phyloP scores from a whole-genome alignment of 2,113 vertebrate genomes.

The Psittacara wagleri region DNA sequence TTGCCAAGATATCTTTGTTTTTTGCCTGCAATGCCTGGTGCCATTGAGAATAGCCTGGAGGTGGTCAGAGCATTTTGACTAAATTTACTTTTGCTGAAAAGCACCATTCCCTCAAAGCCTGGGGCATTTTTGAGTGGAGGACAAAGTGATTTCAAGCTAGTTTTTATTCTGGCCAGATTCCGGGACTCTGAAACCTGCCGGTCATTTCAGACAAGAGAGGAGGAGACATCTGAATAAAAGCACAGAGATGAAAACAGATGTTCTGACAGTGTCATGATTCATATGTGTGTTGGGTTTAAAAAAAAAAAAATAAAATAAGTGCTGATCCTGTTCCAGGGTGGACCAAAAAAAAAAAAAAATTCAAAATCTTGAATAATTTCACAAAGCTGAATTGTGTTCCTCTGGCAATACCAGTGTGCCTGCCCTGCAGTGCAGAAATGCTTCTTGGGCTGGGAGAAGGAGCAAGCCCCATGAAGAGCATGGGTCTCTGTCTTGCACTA shows the following conservation, averaged over 20 bases:
- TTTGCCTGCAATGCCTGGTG: conserved; percentile 32
- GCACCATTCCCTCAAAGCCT: background rate
- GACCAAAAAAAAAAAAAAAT: background rate
- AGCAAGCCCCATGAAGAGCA: background rate
- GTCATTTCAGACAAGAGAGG: conserved; percentile 9
- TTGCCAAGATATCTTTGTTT: conserved; percentile 58
- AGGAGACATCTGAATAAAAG: conserved; percentile 14
- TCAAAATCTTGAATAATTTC: conserved; percentile 20
- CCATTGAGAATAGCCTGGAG: conserved; percentile 22
- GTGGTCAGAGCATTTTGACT: background rate
- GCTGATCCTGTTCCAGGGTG: background rate
- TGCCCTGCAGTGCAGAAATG: background rate
- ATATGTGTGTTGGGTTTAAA: background rate
- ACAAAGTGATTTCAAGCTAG: background rate
- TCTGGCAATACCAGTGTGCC: background rate
- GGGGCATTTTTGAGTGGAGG: background rate
- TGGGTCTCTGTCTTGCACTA: background rate
- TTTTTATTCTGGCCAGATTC: background rate
- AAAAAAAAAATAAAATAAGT: background rate
- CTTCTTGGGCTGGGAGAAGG: background rate
- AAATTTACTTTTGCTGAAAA: conserved; percentile 55
- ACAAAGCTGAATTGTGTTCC: conserved; percentile 1
- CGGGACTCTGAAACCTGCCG: background rate
- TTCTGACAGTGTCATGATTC: conserved; percentile 2
- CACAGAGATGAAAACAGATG: conserved; percentile 8